These are phyloP conservation scores for Gasterosteus aculeatus DNA, from an alignment of 2,113 vertebrate species.

Conservation along the genomic window DNA sequence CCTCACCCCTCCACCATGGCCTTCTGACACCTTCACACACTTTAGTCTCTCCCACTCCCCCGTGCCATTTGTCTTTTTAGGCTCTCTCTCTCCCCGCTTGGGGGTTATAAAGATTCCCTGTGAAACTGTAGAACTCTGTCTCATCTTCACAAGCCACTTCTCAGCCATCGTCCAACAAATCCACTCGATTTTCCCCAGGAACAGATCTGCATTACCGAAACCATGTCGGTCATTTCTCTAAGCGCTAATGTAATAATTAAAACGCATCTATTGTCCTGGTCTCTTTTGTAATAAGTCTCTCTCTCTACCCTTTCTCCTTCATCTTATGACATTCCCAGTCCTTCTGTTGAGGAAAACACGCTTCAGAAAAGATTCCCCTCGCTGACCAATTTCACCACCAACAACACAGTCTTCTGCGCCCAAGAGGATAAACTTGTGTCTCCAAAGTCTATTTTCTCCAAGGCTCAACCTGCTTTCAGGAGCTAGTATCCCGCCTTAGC, in stretches of 20 bases:
- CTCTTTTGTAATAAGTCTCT: neutral
- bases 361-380: conserved; percentile 13
- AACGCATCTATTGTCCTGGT: neutral
- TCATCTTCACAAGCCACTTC: neutral
- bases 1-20: neutral
- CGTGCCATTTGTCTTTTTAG: neutral
- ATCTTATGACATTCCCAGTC: neutral
- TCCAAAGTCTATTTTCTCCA: conserved; percentile 14
- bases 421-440: neutral
- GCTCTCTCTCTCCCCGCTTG: neutral
- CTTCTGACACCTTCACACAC: neutral
- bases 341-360: neutral
- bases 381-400: conserved; percentile 13
- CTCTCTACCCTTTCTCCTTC: neutral
- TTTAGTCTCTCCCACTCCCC: neutral
- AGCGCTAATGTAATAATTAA: conserved; percentile 1
- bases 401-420: neutral
- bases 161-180: neutral
- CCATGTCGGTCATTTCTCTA: conserved; percentile 35
- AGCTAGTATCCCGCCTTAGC: neutral
- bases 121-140: neutral
- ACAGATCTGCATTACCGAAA: conserved; percentile 18
- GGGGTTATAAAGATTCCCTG: neutral
- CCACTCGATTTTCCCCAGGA: conserved; percentile 1
- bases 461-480: conserved; percentile 3